These are phyloP conservation scores for Nicator chloris DNA, from an alignment of 2,113 vertebrate species.

Conservation along the genomic window DNA sequence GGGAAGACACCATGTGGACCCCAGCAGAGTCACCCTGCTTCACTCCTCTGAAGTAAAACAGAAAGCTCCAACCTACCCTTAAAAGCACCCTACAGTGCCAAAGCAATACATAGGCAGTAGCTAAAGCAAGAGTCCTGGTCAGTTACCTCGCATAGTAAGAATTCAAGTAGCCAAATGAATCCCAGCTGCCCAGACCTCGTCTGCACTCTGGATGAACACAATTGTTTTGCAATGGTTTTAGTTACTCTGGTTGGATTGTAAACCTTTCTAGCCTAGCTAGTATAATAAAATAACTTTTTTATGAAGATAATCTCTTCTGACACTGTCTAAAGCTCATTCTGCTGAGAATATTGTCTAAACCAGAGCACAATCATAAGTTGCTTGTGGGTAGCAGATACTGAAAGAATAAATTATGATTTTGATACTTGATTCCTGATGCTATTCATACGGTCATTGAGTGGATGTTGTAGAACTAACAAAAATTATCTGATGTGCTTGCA, in stretches of 20 bases:
- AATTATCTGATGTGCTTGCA: neutral
- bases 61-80: neutral
- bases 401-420: neutral
- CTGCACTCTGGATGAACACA: neutral
- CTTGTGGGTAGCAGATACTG: neutral
- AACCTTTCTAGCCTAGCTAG: neutral
- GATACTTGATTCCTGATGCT: neutral
- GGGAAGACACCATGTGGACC: neutral
- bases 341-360: neutral
- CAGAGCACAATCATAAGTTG: neutral
- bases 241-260: neutral
- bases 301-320: neutral
- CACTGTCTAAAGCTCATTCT: neutral
- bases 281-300: neutral
- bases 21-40: neutral
- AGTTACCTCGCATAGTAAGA: neutral
- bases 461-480: neutral
- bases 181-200: neutral
- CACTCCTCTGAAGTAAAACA: neutral
- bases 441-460: neutral
- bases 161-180: neutral
- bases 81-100: neutral
- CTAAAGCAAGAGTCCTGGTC: neutral
- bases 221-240: neutral
- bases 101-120: neutral